Base-by-base conservation (phyloP, 2,113 vertebrate species). In the Sardina pilchardus region DNA sequence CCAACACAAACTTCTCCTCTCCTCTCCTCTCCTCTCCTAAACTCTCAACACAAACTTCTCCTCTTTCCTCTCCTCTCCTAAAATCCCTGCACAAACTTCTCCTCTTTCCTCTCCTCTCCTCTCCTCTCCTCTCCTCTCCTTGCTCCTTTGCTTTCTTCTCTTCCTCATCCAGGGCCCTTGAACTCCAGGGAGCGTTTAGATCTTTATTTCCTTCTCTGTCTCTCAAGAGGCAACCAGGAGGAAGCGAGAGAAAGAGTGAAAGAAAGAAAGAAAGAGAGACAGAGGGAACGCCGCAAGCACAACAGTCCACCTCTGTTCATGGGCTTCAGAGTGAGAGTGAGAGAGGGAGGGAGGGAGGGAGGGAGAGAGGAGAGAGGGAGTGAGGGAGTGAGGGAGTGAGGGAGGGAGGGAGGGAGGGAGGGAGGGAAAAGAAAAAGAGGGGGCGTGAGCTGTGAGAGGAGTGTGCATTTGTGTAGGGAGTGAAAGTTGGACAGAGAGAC, bases 401-500 rank as follows among this genome's bases (percentile, higher is more conserved):
- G 43, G 17, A 24, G 16, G 6, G 5, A 44, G 47, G 9, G 59
- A 19, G 17, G 26, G 10, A 36, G 67, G 19, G 43, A 0, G 36
- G 45, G 48, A 48, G 10, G 21, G 44, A 10, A 86, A 81, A 9
- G 53, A 71, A 78, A 71, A 42, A 83, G 59, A 26, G 81, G 26
- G 71, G 83, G 50, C 50, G 50, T 53, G 50, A 17, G 36, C 3
- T 45, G 59, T 59, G 63, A 84, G 43, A 75, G 43, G 50, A 81
- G 39, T 3, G 34, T 9, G 59, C 12, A 39, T 17, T 42, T 21
- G 53, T 34, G 16, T 34, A n/a, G 45, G 53, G 17, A 80, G 82
- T 43, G 75, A 85, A 78, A 82, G 63, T 63, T 43, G 71, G 85
- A 81, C 8, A 86, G 81, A 89, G 86, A 85, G 87, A 85, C 85